A percentile compares a stretch with the other conserved stretches of the same genome.
phyloP scores from a whole-genome alignment of 2,888 invertebrate genomes.

The Aphelenchoides bicaudatus region DNA sequence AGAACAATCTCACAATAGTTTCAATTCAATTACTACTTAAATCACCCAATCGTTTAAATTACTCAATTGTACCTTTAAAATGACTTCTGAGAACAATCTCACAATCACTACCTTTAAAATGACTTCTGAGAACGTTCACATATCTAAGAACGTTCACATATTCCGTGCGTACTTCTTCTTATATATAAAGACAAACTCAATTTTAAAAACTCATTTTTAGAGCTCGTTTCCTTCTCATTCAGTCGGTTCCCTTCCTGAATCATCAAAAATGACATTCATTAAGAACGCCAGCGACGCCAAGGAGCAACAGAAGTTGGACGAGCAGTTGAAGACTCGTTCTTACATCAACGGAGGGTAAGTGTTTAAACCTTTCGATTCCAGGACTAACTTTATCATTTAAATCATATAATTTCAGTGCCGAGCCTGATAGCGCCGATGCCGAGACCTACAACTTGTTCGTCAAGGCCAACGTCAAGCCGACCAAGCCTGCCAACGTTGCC shows the following conservation, averaged over 20 bases:
- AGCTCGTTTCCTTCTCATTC: too few relatives aligned
- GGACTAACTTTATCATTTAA: slow-evolving; percentile 10
- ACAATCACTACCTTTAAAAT: not conserved
- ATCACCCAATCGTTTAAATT: too few relatives aligned
- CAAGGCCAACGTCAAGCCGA: slow-evolving; percentile 25
- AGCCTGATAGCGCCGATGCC: slow-evolving; percentile 43
- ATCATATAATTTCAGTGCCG: slow-evolving; percentile 34
- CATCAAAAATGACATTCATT: slow-evolving; percentile 3
- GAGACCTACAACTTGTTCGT: slow-evolving; percentile 39
- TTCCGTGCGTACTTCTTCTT: too few relatives aligned
- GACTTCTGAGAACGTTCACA: too few relatives aligned
- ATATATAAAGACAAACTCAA: too few relatives aligned
- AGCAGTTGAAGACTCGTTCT: slow-evolving; percentile 40
- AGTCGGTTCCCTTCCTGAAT: not conserved
- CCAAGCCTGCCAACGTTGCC: slow-evolving; percentile 39
- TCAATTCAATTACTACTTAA: too few relatives aligned
- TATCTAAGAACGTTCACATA: too few relatives aligned
- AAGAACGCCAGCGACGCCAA: slow-evolving; percentile 16
- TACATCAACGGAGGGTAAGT: slow-evolving; percentile 43
- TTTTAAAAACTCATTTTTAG: too few relatives aligned
- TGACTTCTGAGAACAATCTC: not conserved
- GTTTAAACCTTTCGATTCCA: not conserved
- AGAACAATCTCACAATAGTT: too few relatives aligned
- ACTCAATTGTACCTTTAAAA: too few relatives aligned
- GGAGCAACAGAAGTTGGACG: slow-evolving; percentile 40